These are phyloP conservation scores for Schrankia costaestrigalis DNA, from an alignment of 2,888 invertebrate genomes.

Conservation along the genomic window DNA sequence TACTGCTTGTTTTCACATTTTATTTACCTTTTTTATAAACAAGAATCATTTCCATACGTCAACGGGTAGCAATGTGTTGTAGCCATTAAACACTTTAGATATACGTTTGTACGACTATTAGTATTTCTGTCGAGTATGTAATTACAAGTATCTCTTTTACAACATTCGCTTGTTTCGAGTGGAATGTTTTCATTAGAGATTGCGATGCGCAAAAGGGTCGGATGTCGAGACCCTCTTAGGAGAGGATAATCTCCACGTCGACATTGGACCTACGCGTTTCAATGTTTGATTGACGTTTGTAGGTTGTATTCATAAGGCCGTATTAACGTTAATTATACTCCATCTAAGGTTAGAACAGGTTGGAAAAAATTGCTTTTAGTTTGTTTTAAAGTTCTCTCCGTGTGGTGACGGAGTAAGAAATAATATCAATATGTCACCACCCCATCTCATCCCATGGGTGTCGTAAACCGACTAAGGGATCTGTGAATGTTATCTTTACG, in stretches of 20 bases:
- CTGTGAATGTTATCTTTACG: too few species aligned
- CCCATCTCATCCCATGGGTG: too few species aligned
- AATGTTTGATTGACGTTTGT: constrained; percentile 48
- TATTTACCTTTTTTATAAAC: constrained; percentile 36
- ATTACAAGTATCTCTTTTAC: constrained; percentile 9
- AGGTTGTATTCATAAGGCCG: constrained; percentile 40
- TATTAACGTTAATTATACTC: constrained; percentile 15
- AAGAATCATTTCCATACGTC: constrained; percentile 32
- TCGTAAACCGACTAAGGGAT: too few species aligned
- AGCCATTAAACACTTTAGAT: constrained; percentile 6
- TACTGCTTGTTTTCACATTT: constrained; percentile 39
- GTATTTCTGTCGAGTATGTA: constrained; percentile 7
- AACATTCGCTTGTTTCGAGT: constrained; percentile 12
- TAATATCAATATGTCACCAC: too few species aligned
- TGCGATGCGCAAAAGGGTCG: constrained; percentile 33
- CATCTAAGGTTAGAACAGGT: too few species aligned
- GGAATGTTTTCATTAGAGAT: constrained; percentile 30
- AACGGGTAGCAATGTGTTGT: constrained; percentile 26
- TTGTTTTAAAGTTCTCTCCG: too few species aligned
- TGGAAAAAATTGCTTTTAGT: too few species aligned
- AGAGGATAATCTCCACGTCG: constrained; percentile 49
- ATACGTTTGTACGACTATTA: constrained; percentile 1
- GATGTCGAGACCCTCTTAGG: constrained; percentile 37
- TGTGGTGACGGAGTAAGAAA: too few species aligned
- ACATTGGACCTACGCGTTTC: constrained; percentile 50